Percentiles rank a stretch among this genome's conserved stretches.
Evolutionary conservation across 2,888 invertebrate species (phyloP).

Genomic region (Dryobota labecula): DNA sequence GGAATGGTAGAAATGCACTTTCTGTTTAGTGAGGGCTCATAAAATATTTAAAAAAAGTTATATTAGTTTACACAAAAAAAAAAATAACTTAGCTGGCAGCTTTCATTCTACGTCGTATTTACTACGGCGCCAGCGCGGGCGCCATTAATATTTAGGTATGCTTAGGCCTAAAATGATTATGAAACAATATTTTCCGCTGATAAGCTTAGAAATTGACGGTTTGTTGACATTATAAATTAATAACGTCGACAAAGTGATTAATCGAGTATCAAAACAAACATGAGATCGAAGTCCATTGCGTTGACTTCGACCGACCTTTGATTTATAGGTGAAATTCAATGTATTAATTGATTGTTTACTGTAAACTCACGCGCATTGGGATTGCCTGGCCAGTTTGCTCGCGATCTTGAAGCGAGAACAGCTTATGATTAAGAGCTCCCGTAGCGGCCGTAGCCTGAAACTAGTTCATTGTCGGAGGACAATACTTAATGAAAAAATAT

Average conservation of each 20-base stretch:
- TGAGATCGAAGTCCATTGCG: conserved; percentile 45
- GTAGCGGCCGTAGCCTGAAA: neutral
- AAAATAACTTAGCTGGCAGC: too few relatives aligned
- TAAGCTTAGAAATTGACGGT: neutral
- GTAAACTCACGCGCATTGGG: conserved; percentile 19
- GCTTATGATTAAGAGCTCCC: neutral
- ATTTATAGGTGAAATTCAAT: conserved; percentile 39
- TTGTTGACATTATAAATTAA: conserved; percentile 41
- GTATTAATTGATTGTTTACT: conserved; percentile 27
- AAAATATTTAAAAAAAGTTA: too few relatives aligned
- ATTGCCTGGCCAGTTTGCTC: conserved; percentile 19
- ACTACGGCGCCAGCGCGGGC: conserved; percentile 4
- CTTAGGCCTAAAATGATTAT: conserved; percentile 14
- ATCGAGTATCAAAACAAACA: conserved; percentile 43
- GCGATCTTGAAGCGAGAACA: conserved; percentile 17
- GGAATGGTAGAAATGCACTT: too few relatives aligned
- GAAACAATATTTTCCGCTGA: conserved; percentile 33
- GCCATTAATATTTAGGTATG: neutral
- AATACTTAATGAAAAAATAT: conserved; percentile 13
- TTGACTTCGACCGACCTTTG: conserved; percentile 43
- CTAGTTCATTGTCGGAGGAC: neutral
- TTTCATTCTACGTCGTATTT: conserved; percentile 6
- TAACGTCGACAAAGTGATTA: conserved; percentile 26
- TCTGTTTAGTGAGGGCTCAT: neutral
- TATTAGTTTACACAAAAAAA: too few relatives aligned